Conservation (phyloP, 2,113 vertebrate genomes). For the Mormyrus iriodes region DNA sequence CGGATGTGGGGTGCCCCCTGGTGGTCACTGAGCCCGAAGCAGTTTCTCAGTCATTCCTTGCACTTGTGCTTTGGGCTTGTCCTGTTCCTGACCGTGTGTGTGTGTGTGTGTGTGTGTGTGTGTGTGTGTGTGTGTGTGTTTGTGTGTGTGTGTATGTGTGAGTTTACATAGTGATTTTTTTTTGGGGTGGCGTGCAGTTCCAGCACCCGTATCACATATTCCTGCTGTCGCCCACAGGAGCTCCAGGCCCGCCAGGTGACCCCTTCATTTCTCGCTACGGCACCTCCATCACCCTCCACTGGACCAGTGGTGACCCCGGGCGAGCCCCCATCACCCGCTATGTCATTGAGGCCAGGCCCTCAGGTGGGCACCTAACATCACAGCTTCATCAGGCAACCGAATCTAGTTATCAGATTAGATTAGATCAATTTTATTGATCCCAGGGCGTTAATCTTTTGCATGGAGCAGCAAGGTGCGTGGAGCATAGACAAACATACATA, state of each 20-base stretch:
- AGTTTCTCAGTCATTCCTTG: background rate
- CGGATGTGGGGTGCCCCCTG: background rate
- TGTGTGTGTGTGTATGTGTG: background rate
- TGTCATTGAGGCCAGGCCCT: conserved; percentile 89
- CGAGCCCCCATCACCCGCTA: conserved; percentile 89
- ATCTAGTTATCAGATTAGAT: background rate
- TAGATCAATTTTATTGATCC: background rate
- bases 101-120: background rate
- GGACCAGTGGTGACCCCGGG: conserved; percentile 87
- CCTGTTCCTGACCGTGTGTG: background rate
- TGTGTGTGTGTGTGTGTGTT: background rate
- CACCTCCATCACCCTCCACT: conserved; percentile 86
- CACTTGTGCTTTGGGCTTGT: background rate
- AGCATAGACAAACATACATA: background rate
- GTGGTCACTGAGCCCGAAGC: background rate
- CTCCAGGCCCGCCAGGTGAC: conserved; percentile 86
- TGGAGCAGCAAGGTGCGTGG: background rate
- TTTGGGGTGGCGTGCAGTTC: background rate
- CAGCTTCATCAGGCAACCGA: background rate
- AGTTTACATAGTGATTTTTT: background rate
- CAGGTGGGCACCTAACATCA: conserved; percentile 60
- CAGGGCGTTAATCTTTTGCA: background rate
- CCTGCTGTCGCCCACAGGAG: conserved; percentile 60
- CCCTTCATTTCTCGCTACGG: conserved; percentile 88
- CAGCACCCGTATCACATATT: background rate